Percentiles rank a stretch among this genome's conserved stretches.
phyloP scores from a whole-genome alignment of 2,797 vertebrate species.

The Pteropus rufus region DNA sequence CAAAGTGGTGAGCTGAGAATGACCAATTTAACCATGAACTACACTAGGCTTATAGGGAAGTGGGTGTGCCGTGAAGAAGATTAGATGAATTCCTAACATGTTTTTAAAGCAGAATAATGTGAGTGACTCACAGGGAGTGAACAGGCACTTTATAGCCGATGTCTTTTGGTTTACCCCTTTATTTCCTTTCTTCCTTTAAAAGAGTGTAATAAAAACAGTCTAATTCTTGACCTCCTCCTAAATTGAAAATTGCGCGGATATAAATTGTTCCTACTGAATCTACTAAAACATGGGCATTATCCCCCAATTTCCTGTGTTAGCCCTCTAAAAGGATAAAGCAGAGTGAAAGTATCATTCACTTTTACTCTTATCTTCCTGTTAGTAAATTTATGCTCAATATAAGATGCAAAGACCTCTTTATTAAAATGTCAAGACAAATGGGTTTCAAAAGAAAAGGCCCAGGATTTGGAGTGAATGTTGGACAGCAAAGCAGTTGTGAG shows the following conservation, averaged over 20 bases:
- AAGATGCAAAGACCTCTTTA: neutral
- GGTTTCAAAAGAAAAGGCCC: constrained; percentile 4
- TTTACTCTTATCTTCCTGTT: neutral
- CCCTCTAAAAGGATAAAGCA: neutral
- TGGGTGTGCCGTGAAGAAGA: constrained; percentile 39
- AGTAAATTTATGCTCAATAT: neutral
- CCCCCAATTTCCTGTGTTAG: neutral
- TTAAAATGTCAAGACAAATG: neutral
- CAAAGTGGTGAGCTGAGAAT: constrained; percentile 52
- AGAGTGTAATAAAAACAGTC: constrained; percentile 34
- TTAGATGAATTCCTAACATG: constrained; percentile 70
- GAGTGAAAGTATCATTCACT: neutral
- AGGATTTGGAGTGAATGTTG: neutral
- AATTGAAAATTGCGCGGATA: neutral
- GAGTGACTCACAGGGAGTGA: constrained; percentile 54
- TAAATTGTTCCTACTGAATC: constrained; percentile 5
- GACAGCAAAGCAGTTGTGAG: neutral
- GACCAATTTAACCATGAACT: constrained; percentile 41
- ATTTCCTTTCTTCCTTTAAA: constrained; percentile 63
- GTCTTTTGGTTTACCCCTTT: constrained; percentile 44
- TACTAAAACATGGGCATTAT: neutral
- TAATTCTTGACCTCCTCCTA: neutral
- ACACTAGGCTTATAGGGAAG: constrained; percentile 30
- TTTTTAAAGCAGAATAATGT: constrained; percentile 68
- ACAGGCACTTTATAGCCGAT: constrained; percentile 54